These are phyloP conservation scores for Erebia aethiops DNA, from an alignment of 2,888 invertebrate genomes.

Conservation along the genomic window DNA sequence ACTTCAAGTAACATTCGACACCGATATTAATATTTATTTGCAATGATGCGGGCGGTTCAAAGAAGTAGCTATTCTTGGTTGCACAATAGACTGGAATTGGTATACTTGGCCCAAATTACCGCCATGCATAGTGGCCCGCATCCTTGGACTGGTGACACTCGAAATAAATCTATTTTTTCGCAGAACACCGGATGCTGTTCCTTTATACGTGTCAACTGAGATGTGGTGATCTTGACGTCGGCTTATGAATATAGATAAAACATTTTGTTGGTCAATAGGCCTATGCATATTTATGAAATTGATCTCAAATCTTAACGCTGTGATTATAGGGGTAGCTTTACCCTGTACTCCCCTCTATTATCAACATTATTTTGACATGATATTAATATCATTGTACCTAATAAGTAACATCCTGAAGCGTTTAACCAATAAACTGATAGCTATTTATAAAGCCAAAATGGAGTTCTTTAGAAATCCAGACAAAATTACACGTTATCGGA, in stretches of 20 bases:
- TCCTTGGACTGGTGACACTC: conserved; percentile 62
- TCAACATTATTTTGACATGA: background rate
- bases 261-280: conserved; percentile 4
- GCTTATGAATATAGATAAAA: background rate
- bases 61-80: conserved; percentile 74
- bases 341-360: background rate
- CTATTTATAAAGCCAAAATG: conserved; percentile 40
- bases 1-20: conserved; percentile 21
- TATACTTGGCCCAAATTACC: conserved; percentile 79
- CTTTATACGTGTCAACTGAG: conserved; percentile 43
- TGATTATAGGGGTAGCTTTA: background rate
- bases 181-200: conserved; percentile 41
- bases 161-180: conserved; percentile 57
- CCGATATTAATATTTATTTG: conserved; percentile 68
- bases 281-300: background rate
- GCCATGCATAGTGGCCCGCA: conserved; percentile 69
- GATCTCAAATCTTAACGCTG: background rate
- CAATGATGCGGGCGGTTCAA: conserved; percentile 67
- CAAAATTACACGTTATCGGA: conserved; percentile 58
- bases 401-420: conserved; percentile 18
- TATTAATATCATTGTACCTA: background rate
- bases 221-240: conserved; percentile 24
- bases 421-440: conserved; percentile 35
- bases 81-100: conserved; percentile 72
- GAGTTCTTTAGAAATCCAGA: conserved; percentile 36